Conservation (phyloP, 2,797 vertebrate genomes). For the Gouania willdenowi region DNA sequence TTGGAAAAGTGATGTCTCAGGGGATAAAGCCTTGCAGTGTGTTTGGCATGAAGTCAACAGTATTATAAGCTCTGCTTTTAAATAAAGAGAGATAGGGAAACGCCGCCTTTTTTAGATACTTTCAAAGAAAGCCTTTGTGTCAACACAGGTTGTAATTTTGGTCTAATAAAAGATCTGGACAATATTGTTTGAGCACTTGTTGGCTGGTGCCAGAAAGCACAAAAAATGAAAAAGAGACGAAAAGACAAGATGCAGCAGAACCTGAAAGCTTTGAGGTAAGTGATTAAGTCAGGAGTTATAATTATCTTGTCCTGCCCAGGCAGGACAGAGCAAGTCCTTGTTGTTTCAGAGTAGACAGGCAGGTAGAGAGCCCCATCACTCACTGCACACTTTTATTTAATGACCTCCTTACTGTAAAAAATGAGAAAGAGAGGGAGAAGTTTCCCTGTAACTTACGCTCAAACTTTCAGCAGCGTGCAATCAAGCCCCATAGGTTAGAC, state of each 20-base stretch:
- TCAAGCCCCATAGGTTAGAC: slow-evolving; percentile 36
- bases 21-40: too few relatives aligned
- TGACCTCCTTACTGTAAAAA: slow-evolving; percentile 57
- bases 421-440: slow-evolving; percentile 24
- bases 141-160: too few relatives aligned
- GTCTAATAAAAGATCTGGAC: too few relatives aligned
- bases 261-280: slow-evolving; percentile 52
- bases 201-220: slow-evolving; percentile 28
- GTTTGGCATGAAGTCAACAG: too few relatives aligned
- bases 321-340: slow-evolving; percentile 64
- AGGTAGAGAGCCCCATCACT: slow-evolving; percentile 52
- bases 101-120: too few relatives aligned
- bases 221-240: slow-evolving; percentile 8
- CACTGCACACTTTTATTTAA: slow-evolving; percentile 69
- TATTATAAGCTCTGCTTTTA: too few relatives aligned
- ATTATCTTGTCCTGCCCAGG: slow-evolving; percentile 64
- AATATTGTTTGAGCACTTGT: slow-evolving; percentile 41
- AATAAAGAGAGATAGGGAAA: too few relatives aligned
- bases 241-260: slow-evolving; percentile 21
- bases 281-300: slow-evolving; percentile 60
- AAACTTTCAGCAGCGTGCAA: slow-evolving; percentile 58
- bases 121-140: too few relatives aligned
- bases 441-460: slow-evolving; percentile 42
- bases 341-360: slow-evolving; percentile 44
- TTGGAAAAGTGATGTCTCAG: too few relatives aligned